phyloP scores from a whole-genome alignment of 2,797 vertebrate species.

The Gouania willdenowi region DNA sequence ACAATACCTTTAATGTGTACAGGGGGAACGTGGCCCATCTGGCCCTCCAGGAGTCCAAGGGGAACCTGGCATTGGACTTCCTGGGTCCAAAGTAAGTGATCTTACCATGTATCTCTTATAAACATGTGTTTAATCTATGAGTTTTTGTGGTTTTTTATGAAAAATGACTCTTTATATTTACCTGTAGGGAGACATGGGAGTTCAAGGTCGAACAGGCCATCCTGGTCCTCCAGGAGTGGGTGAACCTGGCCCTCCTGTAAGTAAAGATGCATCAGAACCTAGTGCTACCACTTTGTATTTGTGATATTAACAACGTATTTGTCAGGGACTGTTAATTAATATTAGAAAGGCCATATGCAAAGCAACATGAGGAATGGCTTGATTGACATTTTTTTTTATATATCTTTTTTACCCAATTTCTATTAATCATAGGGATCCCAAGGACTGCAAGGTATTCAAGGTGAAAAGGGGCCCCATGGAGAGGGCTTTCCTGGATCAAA shows the following conservation, averaged over 20 bases:
- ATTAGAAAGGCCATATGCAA: no score
- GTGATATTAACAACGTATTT: no score
- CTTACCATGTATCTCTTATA: background rate
- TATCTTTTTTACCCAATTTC: no score
- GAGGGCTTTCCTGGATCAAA: slow-evolving; percentile 88
- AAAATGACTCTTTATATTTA: background rate
- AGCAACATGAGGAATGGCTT: no score
- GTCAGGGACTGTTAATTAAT: no score
- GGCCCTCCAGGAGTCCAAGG: slow-evolving; percentile 85
- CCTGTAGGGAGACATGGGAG: slow-evolving; percentile 83
- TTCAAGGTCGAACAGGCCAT: slow-evolving; percentile 82
- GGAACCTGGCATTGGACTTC: slow-evolving; percentile 83
- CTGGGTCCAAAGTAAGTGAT: slow-evolving; percentile 82
- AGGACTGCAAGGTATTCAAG: slow-evolving; percentile 86
- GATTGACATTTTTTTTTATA: background rate
- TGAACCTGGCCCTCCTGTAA: slow-evolving; percentile 81
- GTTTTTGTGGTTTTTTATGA: background rate
- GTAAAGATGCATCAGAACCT: slow-evolving; percentile 41
- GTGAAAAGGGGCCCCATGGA: slow-evolving; percentile 82
- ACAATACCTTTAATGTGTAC: no score
- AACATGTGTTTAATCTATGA: background rate
- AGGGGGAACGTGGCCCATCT: slow-evolving; percentile 84
- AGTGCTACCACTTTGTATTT: no score
- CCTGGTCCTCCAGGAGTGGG: slow-evolving; percentile 82
- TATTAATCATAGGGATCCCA: slow-evolving; percentile 82